Conservation (phyloP, 2,888 invertebrate genomes). For the Protophormia terraenovae region DNA sequence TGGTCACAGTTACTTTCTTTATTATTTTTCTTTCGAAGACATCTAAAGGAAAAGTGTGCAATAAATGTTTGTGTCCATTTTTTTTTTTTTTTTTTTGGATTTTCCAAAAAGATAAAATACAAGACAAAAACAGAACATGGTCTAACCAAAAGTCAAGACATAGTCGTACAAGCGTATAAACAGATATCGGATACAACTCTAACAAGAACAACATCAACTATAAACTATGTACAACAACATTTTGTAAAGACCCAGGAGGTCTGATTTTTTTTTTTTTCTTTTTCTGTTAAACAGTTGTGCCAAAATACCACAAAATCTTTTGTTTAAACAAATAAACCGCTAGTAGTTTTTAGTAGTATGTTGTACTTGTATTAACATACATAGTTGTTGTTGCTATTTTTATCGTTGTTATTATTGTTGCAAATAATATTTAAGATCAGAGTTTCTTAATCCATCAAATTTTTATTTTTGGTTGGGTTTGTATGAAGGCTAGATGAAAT, state of each 20-base stretch:
- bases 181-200: slow-evolving; percentile 66
- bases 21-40: background rate
- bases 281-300: slow-evolving; percentile 66
- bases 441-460: background rate
- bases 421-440: slow-evolving; percentile 18
- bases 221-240: slow-evolving; percentile 61
- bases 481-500: too few relatives aligned
- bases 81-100: slow-evolving; percentile 8
- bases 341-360: slow-evolving; percentile 63
- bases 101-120: slow-evolving; percentile 37
- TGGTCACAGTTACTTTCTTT: slow-evolving; percentile 16
- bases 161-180: slow-evolving; percentile 47
- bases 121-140: slow-evolving; percentile 65
- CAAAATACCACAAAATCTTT: slow-evolving; percentile 66
- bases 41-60: slow-evolving; percentile 53
- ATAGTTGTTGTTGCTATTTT: slow-evolving; percentile 22
- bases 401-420: slow-evolving; percentile 31
- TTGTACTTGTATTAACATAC: slow-evolving; percentile 52
- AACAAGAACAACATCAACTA: slow-evolving; percentile 59
- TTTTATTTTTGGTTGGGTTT: too few relatives aligned
- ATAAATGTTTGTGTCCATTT: slow-evolving; percentile 10
- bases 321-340: slow-evolving; percentile 68
- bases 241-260: slow-evolving; percentile 68
- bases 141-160: slow-evolving; percentile 65
- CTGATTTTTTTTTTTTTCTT: slow-evolving; percentile 21